Evolutionary conservation across 2,888 invertebrate species (phyloP).

Genomic region (Brassicogethes aeneus): DNA sequence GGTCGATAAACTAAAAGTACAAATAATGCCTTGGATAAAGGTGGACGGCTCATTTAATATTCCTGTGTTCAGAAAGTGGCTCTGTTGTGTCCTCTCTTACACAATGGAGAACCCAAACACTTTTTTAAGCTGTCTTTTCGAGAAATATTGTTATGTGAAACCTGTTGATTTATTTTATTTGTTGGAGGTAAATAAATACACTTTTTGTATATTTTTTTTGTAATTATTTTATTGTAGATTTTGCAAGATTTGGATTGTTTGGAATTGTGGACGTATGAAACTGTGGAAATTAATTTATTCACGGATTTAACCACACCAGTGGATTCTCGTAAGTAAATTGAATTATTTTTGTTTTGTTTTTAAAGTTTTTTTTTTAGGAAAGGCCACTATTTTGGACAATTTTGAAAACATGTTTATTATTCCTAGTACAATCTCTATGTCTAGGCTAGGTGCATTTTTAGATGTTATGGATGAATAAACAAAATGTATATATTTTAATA

Average conservation of each 20-base stretch:
- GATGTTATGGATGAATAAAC: background rate
- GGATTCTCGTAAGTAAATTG: slow-evolving; percentile 22
- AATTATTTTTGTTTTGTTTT: slow-evolving; percentile 5
- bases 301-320: slow-evolving; percentile 42
- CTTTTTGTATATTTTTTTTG: slow-evolving; percentile 5
- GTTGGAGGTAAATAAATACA: slow-evolving; percentile 44
- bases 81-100: slow-evolving; percentile 56
- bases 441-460: slow-evolving; percentile 22
- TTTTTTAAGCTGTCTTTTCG: slow-evolving; percentile 45
- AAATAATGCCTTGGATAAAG: slow-evolving; percentile 61
- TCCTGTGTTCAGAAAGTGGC: slow-evolving; percentile 57
- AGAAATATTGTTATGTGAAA: slow-evolving; percentile 55
- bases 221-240: slow-evolving; percentile 41
- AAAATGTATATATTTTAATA: no score
- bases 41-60: slow-evolving; percentile 65
- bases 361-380: slow-evolving; percentile 18
- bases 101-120: slow-evolving; percentile 55
- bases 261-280: slow-evolving; percentile 36
- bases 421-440: slow-evolving; percentile 19
- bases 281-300: slow-evolving; percentile 18
- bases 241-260: slow-evolving; percentile 49
- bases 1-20: slow-evolving; percentile 10
- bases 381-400: slow-evolving; percentile 24
- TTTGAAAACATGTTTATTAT: slow-evolving; percentile 25
- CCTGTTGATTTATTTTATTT: slow-evolving; percentile 56